Evolutionary conservation across 2,888 invertebrate species (phyloP).

Genomic region (Ethmia dodecea): DNA sequence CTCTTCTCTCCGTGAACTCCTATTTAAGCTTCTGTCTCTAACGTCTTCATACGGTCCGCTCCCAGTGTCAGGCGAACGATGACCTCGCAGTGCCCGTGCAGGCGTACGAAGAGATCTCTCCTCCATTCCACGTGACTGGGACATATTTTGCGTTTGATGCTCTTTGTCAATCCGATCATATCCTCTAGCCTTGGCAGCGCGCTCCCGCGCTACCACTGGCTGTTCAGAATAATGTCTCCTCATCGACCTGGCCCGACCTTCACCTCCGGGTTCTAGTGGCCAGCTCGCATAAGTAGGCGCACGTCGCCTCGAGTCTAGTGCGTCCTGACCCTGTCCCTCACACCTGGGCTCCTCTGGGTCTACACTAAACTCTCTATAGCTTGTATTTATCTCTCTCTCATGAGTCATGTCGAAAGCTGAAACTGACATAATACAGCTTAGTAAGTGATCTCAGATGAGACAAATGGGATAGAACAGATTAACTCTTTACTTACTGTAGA

Average conservation of each 20-base stretch:
- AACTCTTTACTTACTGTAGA: not conserved
- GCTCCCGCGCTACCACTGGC: not conserved
- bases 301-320: not conserved
- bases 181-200: not conserved
- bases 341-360: not conserved
- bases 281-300: not conserved
- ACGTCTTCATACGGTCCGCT: too few species aligned
- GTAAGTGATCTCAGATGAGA: not conserved
- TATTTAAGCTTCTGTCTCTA: too few species aligned
- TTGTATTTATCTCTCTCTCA: not conserved
- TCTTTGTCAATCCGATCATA: not conserved
- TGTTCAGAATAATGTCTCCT: not conserved
- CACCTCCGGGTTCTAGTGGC: not conserved
- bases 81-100: too few species aligned
- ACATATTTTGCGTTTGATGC: not conserved
- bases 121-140: not conserved
- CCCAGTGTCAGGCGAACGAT: not conserved
- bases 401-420: not conserved
- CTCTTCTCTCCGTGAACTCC: too few species aligned
- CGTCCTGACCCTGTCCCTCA: not conserved
- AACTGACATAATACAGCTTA: not conserved
- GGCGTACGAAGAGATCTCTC: too few species aligned
- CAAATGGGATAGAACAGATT: not conserved
- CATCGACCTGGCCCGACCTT: not conserved
- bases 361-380: not conserved